A percentile compares a stretch with the other conserved stretches of the same genome.
phyloP scores from a whole-genome alignment of 2,797 vertebrate species.

The Cuculus canorus region DNA sequence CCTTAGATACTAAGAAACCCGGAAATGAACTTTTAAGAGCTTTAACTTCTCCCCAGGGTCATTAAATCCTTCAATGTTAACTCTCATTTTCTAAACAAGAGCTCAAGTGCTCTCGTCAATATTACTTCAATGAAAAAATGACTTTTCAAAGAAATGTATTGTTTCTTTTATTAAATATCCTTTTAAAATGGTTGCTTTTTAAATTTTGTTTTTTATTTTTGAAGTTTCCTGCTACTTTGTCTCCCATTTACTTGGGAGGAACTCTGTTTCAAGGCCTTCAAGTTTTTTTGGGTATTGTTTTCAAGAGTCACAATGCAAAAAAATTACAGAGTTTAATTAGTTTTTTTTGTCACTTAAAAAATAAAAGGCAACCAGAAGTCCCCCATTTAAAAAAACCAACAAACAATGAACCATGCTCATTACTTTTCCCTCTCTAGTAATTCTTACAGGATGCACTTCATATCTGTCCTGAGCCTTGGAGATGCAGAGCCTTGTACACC shows the following conservation, averaged over 20 bases:
- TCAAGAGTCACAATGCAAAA: background rate
- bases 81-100: slow-evolving; percentile 31
- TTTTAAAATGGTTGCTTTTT: background rate
- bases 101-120: background rate
- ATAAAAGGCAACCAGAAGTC: background rate
- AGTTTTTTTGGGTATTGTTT: background rate
- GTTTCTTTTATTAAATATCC: background rate
- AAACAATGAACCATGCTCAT: background rate
- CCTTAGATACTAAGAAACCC: slow-evolving; percentile 3
- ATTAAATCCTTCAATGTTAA: slow-evolving; percentile 24
- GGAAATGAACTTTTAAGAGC: slow-evolving; percentile 41
- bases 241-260: background rate
- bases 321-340: background rate
- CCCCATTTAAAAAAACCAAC: background rate
- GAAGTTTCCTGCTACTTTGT: background rate
- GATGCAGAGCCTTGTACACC: background rate
- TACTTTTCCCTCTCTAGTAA: background rate
- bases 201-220: background rate
- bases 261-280: background rate
- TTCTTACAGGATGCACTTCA: background rate
- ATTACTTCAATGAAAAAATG: background rate
- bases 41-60: slow-evolving; percentile 26
- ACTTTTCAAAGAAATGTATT: background rate
- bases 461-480: background rate
- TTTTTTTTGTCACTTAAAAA: background rate